These are phyloP conservation scores for Chionoecetes opilio DNA, from an alignment of 1,140 invertebrate genomes.

Conservation along the genomic window DNA sequence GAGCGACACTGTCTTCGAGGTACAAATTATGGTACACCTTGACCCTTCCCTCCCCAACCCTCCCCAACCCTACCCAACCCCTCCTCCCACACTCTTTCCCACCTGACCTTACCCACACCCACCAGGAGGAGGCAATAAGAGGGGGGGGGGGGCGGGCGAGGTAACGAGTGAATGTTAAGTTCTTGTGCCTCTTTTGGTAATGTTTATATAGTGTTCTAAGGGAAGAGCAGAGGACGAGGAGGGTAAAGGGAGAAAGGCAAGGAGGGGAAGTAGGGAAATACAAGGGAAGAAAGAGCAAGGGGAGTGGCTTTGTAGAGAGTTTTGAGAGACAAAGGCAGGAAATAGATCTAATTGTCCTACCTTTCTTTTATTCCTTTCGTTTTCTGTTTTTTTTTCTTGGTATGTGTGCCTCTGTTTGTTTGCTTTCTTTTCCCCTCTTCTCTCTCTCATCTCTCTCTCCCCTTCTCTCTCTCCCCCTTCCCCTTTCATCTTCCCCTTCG, in stretches of 20 bases:
- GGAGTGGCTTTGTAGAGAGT: too few relatives aligned
- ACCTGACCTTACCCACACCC: background rate
- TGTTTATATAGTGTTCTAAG: background rate
- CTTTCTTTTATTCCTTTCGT: background rate
- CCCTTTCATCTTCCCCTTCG: background rate
- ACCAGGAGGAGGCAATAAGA: background rate
- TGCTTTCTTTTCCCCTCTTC: background rate
- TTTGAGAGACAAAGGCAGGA: too few relatives aligned
- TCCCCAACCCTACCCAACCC: background rate
- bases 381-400: background rate
- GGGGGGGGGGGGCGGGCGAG: background rate
- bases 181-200: too few relatives aligned
- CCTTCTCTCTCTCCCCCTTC: background rate
- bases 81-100: background rate
- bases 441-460: slow-evolving; percentile 28
- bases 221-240: background rate
- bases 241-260: background rate
- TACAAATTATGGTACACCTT: too few relatives aligned
- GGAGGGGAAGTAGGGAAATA: background rate
- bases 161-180: background rate
- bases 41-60: background rate
- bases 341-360: background rate
- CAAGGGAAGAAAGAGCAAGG: background rate
- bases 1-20: too few relatives aligned
- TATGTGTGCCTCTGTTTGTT: background rate